Evolutionary conservation across 2,888 invertebrate genomes (phyloP).

Genomic region (Limulus polyphemus): DNA sequence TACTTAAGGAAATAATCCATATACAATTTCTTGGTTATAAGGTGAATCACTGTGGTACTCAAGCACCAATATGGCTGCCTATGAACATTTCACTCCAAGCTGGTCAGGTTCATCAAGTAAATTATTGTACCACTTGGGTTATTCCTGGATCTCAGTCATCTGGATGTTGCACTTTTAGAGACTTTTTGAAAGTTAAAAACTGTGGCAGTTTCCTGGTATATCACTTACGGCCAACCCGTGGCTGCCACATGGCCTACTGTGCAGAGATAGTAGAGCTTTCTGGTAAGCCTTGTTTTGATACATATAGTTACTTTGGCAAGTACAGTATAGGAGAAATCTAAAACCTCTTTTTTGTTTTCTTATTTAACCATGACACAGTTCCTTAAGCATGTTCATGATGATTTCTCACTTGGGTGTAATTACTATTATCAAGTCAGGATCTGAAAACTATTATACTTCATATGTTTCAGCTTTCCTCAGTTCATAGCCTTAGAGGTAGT

Average conservation of each 20-base stretch:
- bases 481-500: too few species aligned
- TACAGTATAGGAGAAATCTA: too few species aligned
- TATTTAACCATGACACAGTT: too few species aligned
- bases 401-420: too few species aligned
- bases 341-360: too few species aligned
- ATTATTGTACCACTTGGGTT: not conserved
- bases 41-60: slow-evolving; percentile 1
- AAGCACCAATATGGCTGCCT: slow-evolving; percentile 2
- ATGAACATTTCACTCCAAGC: not conserved
- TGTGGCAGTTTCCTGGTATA: not conserved
- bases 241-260: not conserved
- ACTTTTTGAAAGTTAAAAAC: not conserved
- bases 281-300: too few species aligned
- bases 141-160: not conserved
- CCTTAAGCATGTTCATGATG: too few species aligned
- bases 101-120: not conserved
- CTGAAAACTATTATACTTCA: too few species aligned
- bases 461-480: too few species aligned
- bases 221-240: not conserved
- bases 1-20: too few species aligned
- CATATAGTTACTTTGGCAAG: too few species aligned
- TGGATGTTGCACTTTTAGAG: not conserved
- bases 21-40: not conserved
- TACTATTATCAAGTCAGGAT: too few species aligned
- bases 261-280: not conserved